Base-by-base conservation (phyloP, 2,888 invertebrate genomes). In the Resseliella maxima region DNA sequence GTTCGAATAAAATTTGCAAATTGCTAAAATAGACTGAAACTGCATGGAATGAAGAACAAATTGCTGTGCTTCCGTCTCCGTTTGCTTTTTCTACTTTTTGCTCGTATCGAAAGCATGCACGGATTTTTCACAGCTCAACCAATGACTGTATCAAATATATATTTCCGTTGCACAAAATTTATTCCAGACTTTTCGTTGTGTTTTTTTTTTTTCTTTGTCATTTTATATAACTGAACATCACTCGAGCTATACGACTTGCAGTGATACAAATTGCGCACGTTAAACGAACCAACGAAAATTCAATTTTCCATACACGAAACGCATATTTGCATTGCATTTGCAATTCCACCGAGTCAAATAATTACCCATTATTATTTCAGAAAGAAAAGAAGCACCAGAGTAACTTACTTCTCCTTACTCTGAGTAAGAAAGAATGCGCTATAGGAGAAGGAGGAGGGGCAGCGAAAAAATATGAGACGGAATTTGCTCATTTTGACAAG, bases 321-420 rank as follows among this genome's bases (percentile, higher is more conserved):
- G 72, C 72, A 72, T 31, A 72, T 72, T 72, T 72, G 15, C 72
- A 72, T 72, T 21, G 31, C 31, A 72, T 72, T 72, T 72, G 72
- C 31, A 72, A 72, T 72, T 72, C 27, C 27, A 12, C 24, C 27
- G 15, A 72, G 31, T 35, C 31, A 72, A 72, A 72, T 31, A 59
- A 59, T 59, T 59, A 59, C 27, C 59, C 59, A 59, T 59, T 59
- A 24, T 6, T 18, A 18, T 50, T 6, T 6, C 10, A 41, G 12
- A 12, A 50, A 50, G 50, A 50, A 18, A 50, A 15, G 50, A 6
- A 50, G 18, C 21, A n/a, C n/a, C n/a, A n/a, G n/a, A n/a, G n/a
- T n/a, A n/a, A n/a, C n/a, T n/a, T n/a, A n/a, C n/a, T n/a, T n/a
- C n/a, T n/a, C n/a, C n/a, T n/a, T n/a, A n/a, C n/a, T n/a, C n/a